Evolutionary conservation across 2,888 invertebrate species (phyloP).

Genomic region (Tanaodytes sp.): DNA sequence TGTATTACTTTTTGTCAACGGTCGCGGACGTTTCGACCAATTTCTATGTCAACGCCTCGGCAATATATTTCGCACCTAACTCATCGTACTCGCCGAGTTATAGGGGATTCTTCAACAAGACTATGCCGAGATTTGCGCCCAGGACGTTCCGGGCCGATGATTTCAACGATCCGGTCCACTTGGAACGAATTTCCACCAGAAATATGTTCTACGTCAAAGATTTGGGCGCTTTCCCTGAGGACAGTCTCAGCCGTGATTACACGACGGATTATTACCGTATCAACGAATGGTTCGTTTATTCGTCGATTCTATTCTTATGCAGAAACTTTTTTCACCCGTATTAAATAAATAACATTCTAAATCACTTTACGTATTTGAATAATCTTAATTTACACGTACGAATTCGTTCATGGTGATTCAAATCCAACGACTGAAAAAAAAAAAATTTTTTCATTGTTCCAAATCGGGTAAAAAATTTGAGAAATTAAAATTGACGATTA

Average conservation of each 20-base stretch:
- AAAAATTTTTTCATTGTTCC: too few species aligned
- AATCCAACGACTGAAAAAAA: too few species aligned
- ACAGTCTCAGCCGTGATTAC: constrained; percentile 88
- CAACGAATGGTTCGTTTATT: constrained; percentile 87
- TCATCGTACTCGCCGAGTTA: constrained; percentile 95
- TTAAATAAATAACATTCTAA: too few species aligned
- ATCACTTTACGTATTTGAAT: too few species aligned
- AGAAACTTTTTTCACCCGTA: too few species aligned
- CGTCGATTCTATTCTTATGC: too few species aligned
- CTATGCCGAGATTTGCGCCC: constrained; percentile 94
- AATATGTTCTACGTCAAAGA: constrained; percentile 92
- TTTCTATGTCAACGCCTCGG: constrained; percentile 91
- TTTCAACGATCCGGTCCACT: constrained; percentile 96
- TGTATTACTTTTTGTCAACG: constrained; percentile 96
- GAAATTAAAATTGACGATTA: too few species aligned
- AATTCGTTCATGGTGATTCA: too few species aligned
- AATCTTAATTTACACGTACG: too few species aligned
- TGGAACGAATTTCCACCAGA: constrained; percentile 94
- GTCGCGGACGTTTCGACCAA: constrained; percentile 96
- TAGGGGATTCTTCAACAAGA: constrained; percentile 96
- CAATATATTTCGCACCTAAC: constrained; percentile 94
- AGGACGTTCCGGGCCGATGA: constrained; percentile 92
- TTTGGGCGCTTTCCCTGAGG: constrained; percentile 87
- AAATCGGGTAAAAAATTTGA: too few species aligned
- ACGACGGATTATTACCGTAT: constrained; percentile 91